Percentiles rank a stretch among this genome's conserved stretches.
These are phyloP conservation scores for Actinemys pallida DNA, from an alignment of 2,113 vertebrate genomes.

Conservation along the genomic window DNA sequence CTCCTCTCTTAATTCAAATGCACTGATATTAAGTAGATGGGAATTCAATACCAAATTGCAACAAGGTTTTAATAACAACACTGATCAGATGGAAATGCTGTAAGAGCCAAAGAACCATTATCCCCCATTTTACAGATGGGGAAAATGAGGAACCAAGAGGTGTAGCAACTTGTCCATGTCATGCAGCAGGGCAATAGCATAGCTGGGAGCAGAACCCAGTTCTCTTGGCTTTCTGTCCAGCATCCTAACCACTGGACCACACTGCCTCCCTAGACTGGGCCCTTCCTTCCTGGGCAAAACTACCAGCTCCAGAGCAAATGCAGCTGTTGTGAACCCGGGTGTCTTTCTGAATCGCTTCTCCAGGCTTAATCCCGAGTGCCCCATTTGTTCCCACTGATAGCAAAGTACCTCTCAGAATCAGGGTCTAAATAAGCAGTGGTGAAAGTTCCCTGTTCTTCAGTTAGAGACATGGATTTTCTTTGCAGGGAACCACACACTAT, in stretches of 20 bases:
- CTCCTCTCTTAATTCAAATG: neutral
- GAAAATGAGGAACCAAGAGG: neutral
- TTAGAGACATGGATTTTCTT: neutral
- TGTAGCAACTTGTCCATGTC: neutral
- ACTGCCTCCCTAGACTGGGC: neutral
- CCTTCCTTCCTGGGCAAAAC: neutral
- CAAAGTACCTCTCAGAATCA: neutral
- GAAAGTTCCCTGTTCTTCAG: neutral
- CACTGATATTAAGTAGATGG: neutral
- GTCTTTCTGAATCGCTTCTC: neutral
- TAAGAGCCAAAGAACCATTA: neutral
- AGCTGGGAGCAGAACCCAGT: rapidly evolving
- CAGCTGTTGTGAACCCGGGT: neutral
- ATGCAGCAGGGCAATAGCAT: neutral
- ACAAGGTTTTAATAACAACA: neutral
- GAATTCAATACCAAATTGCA: neutral
- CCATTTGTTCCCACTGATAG: neutral
- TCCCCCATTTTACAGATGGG: neutral
- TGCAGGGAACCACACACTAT: neutral
- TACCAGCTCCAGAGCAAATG: neutral
- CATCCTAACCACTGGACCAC: neutral
- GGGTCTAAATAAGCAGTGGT: neutral
- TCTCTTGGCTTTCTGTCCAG: neutral
- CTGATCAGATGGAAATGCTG: neutral
- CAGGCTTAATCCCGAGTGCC: neutral